Percentiles rank a stretch among this genome's conserved stretches.
Evolutionary conservation across 2,113 vertebrate genomes (phyloP).

Genomic region (Mustela nigripes): DNA sequence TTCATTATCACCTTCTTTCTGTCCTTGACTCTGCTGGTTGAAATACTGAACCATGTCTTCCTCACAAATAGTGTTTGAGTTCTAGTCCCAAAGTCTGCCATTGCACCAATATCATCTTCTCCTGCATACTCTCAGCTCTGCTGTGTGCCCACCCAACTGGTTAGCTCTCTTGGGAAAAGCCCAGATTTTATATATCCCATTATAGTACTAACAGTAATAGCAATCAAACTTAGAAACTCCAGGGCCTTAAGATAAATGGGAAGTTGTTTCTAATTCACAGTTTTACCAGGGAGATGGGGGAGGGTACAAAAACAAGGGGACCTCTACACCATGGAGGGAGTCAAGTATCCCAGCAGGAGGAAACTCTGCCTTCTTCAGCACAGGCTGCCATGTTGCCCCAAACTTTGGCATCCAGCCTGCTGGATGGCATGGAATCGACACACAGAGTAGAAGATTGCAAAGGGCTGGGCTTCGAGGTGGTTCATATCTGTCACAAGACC

Average conservation of each 20-base stretch:
- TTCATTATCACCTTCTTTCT: background rate
- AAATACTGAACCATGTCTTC: background rate
- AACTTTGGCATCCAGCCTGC: background rate
- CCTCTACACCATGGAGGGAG: rapidly evolving
- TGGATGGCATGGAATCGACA: background rate
- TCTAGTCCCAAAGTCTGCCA: background rate
- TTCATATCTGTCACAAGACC: background rate
- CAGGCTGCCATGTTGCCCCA: background rate
- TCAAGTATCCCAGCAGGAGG: too few species aligned
- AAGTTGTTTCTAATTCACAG: background rate
- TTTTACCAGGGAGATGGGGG: rapidly evolving
- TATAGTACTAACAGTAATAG: background rate
- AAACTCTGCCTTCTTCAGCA: background rate
- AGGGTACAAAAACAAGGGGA: rapidly evolving
- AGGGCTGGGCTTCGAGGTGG: background rate
- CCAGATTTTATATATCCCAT: background rate
- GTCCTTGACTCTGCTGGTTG: background rate
- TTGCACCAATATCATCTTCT: background rate
- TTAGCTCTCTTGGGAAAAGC: background rate
- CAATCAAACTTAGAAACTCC: background rate
- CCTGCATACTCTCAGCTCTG: background rate
- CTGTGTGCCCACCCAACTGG: background rate
- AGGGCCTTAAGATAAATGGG: background rate
- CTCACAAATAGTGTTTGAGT: background rate
- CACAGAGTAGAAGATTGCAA: background rate